Percentiles rank a stretch among this genome's conserved stretches.
Conservation (phyloP, 2,888 invertebrate genomes). For the Hemaris fuciformis region DNA sequence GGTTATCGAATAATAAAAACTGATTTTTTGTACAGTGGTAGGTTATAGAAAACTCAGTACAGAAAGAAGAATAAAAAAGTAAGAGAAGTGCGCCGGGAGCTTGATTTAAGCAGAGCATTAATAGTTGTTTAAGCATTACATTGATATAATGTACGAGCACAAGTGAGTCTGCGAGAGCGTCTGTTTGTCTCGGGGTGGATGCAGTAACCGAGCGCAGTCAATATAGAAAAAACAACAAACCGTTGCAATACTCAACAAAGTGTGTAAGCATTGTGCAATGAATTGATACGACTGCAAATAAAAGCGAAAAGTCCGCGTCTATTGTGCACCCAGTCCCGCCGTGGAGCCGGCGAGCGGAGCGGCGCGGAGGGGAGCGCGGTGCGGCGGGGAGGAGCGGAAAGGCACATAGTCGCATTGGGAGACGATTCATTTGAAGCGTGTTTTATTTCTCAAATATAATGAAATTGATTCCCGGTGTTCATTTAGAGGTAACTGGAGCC, state of each 20-base stretch:
- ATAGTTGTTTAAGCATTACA: no score
- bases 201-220: no score
- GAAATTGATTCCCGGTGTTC: neutral
- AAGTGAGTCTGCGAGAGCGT: no score
- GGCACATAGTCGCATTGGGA: neutral
- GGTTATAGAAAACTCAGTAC: no score
- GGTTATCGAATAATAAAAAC: no score
- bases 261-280: neutral
- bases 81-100: no score
- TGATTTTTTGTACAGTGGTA: no score
- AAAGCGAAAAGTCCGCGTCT: neutral
- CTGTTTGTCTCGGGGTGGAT: no score
- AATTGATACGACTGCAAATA: constrained; percentile 1
- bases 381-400: neutral
- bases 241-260: neutral
- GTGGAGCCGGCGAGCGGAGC: neutral
- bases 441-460: neutral
- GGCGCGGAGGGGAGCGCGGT: neutral
- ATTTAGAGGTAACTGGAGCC: neutral
- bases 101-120: no score
- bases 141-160: no score
- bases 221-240: neutral
- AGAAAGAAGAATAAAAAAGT: no score
- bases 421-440: neutral
- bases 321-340: neutral